phyloP scores from a whole-genome alignment of 2,888 invertebrate genomes.

The Bellardia bayeri region DNA sequence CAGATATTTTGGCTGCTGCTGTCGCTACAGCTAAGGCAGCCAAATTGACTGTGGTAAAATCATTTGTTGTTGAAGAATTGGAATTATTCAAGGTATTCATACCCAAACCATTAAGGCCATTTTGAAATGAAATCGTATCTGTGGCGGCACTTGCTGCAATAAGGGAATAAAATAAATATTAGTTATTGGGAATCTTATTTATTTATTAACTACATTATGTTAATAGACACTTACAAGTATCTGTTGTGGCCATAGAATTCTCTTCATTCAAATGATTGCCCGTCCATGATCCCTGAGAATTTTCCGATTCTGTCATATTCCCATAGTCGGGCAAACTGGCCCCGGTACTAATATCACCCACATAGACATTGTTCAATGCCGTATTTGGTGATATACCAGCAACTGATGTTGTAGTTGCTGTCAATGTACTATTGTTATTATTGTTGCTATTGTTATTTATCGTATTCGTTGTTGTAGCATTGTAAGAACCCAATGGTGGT shows the following conservation, averaged over 20 bases:
- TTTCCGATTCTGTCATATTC: slow-evolving; percentile 77
- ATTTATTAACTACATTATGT: not conserved
- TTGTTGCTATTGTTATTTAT: slow-evolving; percentile 39
- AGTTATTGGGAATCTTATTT: not conserved
- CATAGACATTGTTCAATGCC: slow-evolving; percentile 69
- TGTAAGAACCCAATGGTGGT: slow-evolving; percentile 89
- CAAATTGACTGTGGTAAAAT: slow-evolving; percentile 78
- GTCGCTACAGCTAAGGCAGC: slow-evolving; percentile 77
- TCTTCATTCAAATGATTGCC: slow-evolving; percentile 81
- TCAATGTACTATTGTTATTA: slow-evolving; percentile 60
- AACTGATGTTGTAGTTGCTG: slow-evolving; percentile 55
- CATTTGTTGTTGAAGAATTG: slow-evolving; percentile 78
- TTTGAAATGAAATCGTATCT: slow-evolving; percentile 82
- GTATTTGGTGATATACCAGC: slow-evolving; percentile 63
- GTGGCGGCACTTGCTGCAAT: slow-evolving; percentile 83
- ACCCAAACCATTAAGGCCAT: slow-evolving; percentile 79
- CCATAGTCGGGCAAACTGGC: slow-evolving; percentile 69
- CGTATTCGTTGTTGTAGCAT: slow-evolving; percentile 76
- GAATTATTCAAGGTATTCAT: slow-evolving; percentile 76
- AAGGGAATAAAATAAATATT: slow-evolving; percentile 6
- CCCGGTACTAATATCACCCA: slow-evolving; percentile 66
- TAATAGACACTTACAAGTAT: slow-evolving; percentile 81
- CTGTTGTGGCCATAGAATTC: slow-evolving; percentile 81
- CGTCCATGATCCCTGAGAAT: slow-evolving; percentile 83
- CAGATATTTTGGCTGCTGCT: slow-evolving; percentile 74